Base-by-base conservation (phyloP, 1,140 invertebrate species). In the Trialeurodes vaporariorum region DNA sequence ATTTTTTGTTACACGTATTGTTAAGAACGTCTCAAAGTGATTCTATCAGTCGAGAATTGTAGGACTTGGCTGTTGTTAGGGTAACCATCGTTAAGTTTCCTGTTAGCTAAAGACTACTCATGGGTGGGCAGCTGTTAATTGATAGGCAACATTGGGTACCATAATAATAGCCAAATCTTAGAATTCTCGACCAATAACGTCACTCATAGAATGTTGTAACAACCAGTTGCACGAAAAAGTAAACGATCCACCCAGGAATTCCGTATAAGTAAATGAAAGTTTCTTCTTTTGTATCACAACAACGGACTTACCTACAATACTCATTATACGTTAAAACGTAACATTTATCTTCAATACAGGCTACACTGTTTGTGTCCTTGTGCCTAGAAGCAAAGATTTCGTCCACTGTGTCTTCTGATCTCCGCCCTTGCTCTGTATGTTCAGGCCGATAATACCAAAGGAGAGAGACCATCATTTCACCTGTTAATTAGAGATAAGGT, bases 401-500 rank as follows among this genome's bases (percentile, higher is more conserved):
- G 74, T 94, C 92, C 2, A 87, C 84, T 73, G 89, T 86, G 78
- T 96, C 91, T 24, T 84, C 84, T 24, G 85, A 81, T 70, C 85
- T 83, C 5, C 92, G 82, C 1, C 93, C 93, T 73, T 88, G 86
- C 72, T 98, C 94, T 0, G 93, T 96, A 79, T 98, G 95, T 80
- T 98, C 95, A 0, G 95, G 94, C 73, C 94, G 85, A 80, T 98
- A 98, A 81, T 96, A 98, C 96, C 96, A 98, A 63, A 97, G 79
- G 64, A 98, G 80, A 1, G 92, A 94, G 82, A 97, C 91, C 91
- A 95, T 96, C 92, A 97, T 96, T 79, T 97, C 94, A 66, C 91
- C 93, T 96, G 78, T 0, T 77, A 78, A 71, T 71, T 27, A 72
- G 58, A 67, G 25, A 62, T 34, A 63, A 27, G 24, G 9, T 17